Percentiles rank a stretch among this genome's conserved stretches.
Conservation (phyloP, 2,113 vertebrate species). For the Poicephalus meyeri region DNA sequence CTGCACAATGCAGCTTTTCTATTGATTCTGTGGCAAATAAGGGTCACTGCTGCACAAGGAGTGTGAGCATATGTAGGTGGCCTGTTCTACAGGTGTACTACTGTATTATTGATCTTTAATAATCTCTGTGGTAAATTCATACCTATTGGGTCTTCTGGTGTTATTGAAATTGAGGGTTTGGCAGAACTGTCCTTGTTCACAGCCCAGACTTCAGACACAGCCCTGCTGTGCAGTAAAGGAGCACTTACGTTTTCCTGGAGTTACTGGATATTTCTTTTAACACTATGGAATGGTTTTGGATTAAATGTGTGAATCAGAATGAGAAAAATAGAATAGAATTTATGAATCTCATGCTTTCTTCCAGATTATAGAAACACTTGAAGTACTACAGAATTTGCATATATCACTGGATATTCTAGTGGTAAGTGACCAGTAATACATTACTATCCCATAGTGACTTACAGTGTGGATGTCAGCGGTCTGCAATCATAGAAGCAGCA, state of each 20-base stretch:
- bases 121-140: neutral
- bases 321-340: neutral
- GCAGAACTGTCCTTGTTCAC: neutral
- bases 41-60: neutral
- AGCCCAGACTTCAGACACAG: neutral
- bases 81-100: neutral
- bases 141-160: neutral
- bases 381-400: conserved; percentile 80
- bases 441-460: neutral
- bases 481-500: neutral
- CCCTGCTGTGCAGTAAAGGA: neutral
- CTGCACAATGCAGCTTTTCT: neutral
- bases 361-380: conserved; percentile 82
- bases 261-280: neutral
- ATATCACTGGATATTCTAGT: conserved; percentile 82
- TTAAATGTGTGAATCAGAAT: neutral
- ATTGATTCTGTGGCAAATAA: neutral
- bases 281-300: neutral
- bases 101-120: neutral
- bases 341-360: conserved; percentile 12
- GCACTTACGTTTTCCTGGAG: neutral
- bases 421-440: conserved; percentile 73
- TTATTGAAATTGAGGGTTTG: neutral
- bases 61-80: neutral
- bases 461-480: neutral